These are phyloP conservation scores for Macquaria australasica DNA, from an alignment of 2,113 vertebrate species.

Conservation along the genomic window DNA sequence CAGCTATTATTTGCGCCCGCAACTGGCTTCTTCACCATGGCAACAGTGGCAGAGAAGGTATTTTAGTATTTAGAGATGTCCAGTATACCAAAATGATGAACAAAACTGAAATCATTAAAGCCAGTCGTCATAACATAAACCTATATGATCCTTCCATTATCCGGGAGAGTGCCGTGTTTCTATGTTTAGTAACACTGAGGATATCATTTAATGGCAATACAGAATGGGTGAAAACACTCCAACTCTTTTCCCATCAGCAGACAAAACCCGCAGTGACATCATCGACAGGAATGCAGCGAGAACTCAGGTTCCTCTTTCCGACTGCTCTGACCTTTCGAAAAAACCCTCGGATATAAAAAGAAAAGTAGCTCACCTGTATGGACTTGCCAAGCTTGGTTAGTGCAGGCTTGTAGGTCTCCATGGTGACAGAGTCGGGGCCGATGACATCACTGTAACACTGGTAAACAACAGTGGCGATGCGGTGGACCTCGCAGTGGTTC, in stretches of 20 bases:
- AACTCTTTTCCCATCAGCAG: constrained; percentile 3
- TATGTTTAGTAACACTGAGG: background rate
- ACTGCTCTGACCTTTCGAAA: constrained; percentile 25
- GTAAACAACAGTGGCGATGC: constrained; percentile 88
- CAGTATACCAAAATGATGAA: too few species aligned
- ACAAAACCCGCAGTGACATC: constrained; percentile 8
- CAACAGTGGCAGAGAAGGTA: too few species aligned
- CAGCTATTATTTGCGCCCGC: too few species aligned
- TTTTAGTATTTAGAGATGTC: too few species aligned
- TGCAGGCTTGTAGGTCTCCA: constrained; percentile 90
- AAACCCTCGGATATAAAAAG: background rate
- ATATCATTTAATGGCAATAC: too few species aligned
- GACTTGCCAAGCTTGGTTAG: constrained; percentile 84
- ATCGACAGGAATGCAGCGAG: constrained; percentile 3
- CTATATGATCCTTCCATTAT: background rate
- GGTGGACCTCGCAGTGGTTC: constrained; percentile 92
- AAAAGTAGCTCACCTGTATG: constrained; percentile 86
- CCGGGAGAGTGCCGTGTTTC: background rate
- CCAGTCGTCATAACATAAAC: too few species aligned
- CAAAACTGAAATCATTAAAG: too few species aligned
- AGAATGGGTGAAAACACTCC: too few species aligned
- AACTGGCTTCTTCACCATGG: too few species aligned
- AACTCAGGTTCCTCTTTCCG: background rate
- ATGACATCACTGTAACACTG: constrained; percentile 93
- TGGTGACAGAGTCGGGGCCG: constrained; percentile 88